A percentile compares a stretch with the other conserved stretches of the same genome.
These are phyloP conservation scores for Grus americana DNA, from an alignment of 2,113 vertebrate species.

Conservation along the genomic window DNA sequence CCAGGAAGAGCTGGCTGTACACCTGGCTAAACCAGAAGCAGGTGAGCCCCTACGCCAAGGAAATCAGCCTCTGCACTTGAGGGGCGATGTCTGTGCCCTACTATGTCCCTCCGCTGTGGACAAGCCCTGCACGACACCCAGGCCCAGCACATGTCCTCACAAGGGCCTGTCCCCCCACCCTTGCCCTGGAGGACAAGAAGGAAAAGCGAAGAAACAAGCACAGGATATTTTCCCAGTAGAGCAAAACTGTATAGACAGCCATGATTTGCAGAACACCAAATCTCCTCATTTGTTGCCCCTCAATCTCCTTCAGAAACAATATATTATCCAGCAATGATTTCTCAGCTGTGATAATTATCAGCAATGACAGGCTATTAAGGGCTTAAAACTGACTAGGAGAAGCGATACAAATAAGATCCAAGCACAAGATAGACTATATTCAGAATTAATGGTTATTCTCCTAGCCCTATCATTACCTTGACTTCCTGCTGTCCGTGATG, in stretches of 20 bases:
- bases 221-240: background rate
- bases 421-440: background rate
- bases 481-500: background rate
- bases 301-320: background rate
- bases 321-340: background rate
- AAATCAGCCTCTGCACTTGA: background rate
- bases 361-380: background rate
- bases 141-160: fast-evolving
- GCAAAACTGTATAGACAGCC: background rate
- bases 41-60: background rate
- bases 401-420: background rate
- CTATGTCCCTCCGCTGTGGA: background rate
- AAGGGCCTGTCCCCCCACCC: background rate
- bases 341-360: slow-evolving; percentile 37
- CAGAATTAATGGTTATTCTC: background rate
- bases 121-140: background rate
- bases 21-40: background rate
- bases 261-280: background rate
- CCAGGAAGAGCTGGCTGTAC: background rate
- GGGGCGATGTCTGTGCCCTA: background rate
- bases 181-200: background rate
- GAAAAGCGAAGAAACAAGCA: background rate
- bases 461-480: background rate
- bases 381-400: background rate
- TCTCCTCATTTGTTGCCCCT: background rate